Evolutionary conservation across 2,888 invertebrate species (phyloP).

Genomic region (Folsomia candida): DNA sequence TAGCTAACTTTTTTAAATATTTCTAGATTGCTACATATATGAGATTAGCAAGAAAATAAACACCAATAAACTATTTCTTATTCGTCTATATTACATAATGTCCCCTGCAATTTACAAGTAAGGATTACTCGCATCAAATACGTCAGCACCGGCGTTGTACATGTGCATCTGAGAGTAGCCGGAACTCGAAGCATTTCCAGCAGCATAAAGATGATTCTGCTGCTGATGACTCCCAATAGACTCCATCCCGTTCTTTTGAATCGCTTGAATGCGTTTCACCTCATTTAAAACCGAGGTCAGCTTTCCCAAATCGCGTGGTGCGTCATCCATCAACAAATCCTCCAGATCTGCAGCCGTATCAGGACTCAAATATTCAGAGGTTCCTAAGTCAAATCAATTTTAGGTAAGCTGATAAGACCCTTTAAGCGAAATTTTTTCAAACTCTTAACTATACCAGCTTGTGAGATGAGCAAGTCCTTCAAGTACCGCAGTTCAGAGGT

Average conservation of each 20-base stretch:
- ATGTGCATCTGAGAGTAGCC: conserved; percentile 10
- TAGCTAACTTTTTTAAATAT: no score
- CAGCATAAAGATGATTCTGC: not conserved
- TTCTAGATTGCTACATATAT: no score
- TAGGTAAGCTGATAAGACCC: not conserved
- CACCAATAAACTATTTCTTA: no score
- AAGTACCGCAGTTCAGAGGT: conserved; percentile 75
- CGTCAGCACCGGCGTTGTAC: conserved; percentile 28
- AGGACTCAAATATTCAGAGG: conserved; percentile 44
- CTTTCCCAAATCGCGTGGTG: conserved; percentile 42
- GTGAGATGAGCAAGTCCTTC: conserved; percentile 76
- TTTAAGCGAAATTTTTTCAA: not conserved
- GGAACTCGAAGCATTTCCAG: conserved; percentile 3
- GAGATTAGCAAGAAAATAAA: not conserved
- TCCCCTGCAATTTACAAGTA: not conserved
- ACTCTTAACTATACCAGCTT: conserved; percentile 68
- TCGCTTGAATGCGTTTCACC: conserved; percentile 43
- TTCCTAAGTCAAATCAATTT: conserved; percentile 25
- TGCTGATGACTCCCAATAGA: not conserved
- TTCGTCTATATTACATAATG: no score
- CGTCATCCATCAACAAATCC: conserved; percentile 42
- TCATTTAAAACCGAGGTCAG: conserved; percentile 43
- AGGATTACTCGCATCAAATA: conserved; percentile 22
- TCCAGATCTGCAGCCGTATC: conserved; percentile 45
- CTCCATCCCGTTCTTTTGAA: conserved; percentile 16